Evolutionary conservation across 92 coral and sea anemone genomes (phyloP).

Genomic region (Parazoanthus atlanticus): DNA sequence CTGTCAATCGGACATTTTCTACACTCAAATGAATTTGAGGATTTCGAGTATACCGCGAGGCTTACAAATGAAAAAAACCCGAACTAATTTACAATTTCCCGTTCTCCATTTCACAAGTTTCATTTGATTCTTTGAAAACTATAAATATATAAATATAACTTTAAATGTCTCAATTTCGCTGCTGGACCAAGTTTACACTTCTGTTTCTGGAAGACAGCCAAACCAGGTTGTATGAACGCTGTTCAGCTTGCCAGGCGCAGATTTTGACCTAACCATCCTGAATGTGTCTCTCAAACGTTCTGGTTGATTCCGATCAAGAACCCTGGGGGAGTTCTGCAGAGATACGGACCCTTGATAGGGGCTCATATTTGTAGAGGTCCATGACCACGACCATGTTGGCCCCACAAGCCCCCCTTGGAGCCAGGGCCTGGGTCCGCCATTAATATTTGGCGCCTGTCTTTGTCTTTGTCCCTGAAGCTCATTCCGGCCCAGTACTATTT

Average conservation of each 20-base stretch:
- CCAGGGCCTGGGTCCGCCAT: slow-evolving; percentile 1
- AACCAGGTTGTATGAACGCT: neutral
- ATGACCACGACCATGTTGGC: slow-evolving; percentile 39
- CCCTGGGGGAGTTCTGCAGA: slow-evolving; percentile 10
- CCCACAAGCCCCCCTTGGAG: neutral
- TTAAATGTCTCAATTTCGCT: neutral
- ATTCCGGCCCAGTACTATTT: neutral
- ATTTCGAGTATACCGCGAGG: too few relatives aligned
- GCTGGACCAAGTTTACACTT: neutral
- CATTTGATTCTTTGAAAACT: neutral
- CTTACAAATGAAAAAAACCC: neutral
- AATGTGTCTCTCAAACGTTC: neutral
- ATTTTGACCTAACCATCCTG: slow-evolving; percentile 4
- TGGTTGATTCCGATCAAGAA: neutral
- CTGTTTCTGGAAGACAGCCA: neutral
- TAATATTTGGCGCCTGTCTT: neutral
- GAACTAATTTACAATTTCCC: neutral
- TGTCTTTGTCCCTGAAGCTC: slow-evolving; percentile 5
- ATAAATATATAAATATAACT: neutral
- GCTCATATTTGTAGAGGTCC: slow-evolving; percentile 29
- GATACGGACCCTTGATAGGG: slow-evolving; percentile 15
- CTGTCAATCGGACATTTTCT: neutral
- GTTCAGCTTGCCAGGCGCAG: slow-evolving; percentile 11
- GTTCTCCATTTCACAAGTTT: too few relatives aligned
- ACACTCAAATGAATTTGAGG: neutral